Conservation (phyloP, 2,888 invertebrate genomes). For the Cryptocheilus praepositus region DNA sequence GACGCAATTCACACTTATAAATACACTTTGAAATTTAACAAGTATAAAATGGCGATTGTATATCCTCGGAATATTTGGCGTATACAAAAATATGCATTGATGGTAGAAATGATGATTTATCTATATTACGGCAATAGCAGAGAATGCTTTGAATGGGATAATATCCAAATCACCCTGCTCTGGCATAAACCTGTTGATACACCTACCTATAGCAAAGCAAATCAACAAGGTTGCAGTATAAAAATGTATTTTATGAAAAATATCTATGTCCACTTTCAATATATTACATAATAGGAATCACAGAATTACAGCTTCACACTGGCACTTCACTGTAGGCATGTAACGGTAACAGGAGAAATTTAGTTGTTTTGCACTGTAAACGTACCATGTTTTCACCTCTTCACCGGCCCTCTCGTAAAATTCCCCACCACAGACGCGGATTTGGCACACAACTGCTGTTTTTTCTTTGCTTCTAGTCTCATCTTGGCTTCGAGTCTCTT, state of each 20-base stretch:
- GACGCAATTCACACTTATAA: constrained; percentile 18
- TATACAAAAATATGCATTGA: too few relatives aligned
- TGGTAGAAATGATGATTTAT: too few relatives aligned
- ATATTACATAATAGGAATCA: constrained; percentile 16
- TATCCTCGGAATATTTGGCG: too few relatives aligned
- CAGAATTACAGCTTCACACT: constrained; percentile 9
- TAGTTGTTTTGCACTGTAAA: too few relatives aligned
- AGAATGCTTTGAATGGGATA: too few relatives aligned
- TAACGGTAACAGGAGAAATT: too few relatives aligned
- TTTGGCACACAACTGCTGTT: constrained; percentile 43
- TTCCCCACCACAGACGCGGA: not conserved
- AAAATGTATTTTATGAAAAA: not conserved
- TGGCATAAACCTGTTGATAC: too few relatives aligned
- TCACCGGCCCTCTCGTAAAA: constrained; percentile 20
- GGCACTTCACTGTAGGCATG: constrained; percentile 5
- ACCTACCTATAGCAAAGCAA: not conserved
- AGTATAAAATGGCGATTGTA: constrained; percentile 13
- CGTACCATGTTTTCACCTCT: constrained; percentile 39
- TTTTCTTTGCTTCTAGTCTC: constrained; percentile 77
- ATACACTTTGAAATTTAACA: constrained; percentile 22
- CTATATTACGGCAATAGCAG: too few relatives aligned
- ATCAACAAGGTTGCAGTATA: not conserved
- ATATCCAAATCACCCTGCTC: too few relatives aligned
- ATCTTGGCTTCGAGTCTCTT: constrained; percentile 80
- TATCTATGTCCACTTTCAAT: not conserved